phyloP scores from a whole-genome alignment of 2,797 vertebrate genomes.

The Sphenopsis melanotis region DNA sequence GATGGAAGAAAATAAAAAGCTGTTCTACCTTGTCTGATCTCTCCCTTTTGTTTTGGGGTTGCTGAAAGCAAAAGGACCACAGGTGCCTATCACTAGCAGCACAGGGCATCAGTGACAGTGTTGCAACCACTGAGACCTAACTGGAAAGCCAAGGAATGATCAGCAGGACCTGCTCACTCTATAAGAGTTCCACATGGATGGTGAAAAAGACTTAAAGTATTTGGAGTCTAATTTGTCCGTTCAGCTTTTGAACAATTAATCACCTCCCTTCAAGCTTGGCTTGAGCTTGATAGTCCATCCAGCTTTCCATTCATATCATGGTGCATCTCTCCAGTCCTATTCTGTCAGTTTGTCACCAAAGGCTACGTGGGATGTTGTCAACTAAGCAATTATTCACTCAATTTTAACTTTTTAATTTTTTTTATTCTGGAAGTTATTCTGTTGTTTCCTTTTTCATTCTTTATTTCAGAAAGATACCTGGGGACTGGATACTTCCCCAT shows the following conservation, averaged over 20 bases:
- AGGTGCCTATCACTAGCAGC: background rate
- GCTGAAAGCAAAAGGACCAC: rapidly evolving
- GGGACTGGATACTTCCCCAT: background rate
- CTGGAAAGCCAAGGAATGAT: background rate
- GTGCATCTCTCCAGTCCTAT: background rate
- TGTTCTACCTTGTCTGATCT: background rate
- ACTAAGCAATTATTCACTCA: background rate
- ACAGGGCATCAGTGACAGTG: background rate
- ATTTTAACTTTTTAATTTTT: background rate
- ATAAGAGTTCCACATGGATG: background rate
- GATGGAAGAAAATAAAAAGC: background rate
- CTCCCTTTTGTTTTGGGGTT: too few species aligned
- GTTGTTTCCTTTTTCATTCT: background rate
- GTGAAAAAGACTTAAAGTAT: rapidly evolving
- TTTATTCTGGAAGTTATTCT: background rate
- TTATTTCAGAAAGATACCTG: background rate
- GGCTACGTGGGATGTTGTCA: background rate
- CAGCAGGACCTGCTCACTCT: rapidly evolving
- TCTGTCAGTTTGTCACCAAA: background rate
- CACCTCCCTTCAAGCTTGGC: background rate
- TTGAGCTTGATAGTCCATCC: background rate
- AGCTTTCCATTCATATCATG: background rate
- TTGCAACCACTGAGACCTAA: background rate
- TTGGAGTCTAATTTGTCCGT: background rate
- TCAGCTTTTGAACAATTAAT: background rate